Percentiles rank a stretch among this genome's conserved stretches.
Conservation (phyloP, 2,797 vertebrate species). For the Okamejei kenojei region DNA sequence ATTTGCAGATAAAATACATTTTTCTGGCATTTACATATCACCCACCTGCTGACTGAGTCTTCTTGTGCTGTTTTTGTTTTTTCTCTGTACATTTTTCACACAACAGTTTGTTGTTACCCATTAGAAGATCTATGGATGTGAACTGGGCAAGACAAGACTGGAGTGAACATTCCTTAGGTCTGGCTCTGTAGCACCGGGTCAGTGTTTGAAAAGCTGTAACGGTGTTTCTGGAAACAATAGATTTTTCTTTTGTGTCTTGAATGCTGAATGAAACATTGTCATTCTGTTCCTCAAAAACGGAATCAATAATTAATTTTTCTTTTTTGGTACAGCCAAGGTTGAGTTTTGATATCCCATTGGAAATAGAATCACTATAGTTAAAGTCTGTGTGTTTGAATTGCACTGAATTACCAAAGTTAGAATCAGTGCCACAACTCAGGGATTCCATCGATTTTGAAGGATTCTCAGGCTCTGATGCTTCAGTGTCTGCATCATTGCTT, state of each 20-base stretch:
- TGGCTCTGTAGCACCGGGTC: conserved; percentile 84
- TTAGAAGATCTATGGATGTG: conserved; percentile 89
- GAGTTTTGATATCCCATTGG: conserved; percentile 69
- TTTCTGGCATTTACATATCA: neutral
- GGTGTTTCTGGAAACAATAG: conserved; percentile 47
- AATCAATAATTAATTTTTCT: conserved; percentile 47
- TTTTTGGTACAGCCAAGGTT: conserved; percentile 56
- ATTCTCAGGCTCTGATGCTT: conserved; percentile 84
- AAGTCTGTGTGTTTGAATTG: conserved; percentile 33
- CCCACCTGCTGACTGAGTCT: conserved; percentile 66
- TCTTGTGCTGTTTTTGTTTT: conserved; percentile 67
- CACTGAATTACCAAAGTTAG: conserved; percentile 35
- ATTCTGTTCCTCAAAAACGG: conserved; percentile 51
- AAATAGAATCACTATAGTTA: conserved; percentile 57
- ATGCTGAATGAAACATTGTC: conserved; percentile 49
- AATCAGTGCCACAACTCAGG: neutral
- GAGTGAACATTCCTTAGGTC: conserved; percentile 90
- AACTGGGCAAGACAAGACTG: conserved; percentile 97
- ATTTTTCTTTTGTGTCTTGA: conserved; percentile 50
- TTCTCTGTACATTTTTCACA: conserved; percentile 87
- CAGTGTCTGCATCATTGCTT: conserved; percentile 87
- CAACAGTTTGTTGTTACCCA: conserved; percentile 95
- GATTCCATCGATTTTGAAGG: conserved; percentile 45
- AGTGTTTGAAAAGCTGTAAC: conserved; percentile 85
- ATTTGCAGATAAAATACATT: neutral